Conservation (phyloP, 2,113 vertebrate species). For the Pelvicachromis taeniatus region DNA sequence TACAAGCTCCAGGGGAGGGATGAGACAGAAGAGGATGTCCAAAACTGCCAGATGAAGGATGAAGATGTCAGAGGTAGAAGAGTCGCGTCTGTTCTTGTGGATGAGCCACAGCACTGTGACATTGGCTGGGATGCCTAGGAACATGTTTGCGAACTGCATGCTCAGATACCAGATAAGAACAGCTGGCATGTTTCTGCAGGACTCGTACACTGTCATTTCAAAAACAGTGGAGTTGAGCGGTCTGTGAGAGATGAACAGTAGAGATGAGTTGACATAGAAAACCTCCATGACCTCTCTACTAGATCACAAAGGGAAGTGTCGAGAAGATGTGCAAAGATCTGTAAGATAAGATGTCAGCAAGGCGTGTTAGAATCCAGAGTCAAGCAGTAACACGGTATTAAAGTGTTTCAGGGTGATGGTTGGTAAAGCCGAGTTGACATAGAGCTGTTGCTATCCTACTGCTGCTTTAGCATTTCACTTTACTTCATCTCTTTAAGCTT, state of each 20-base stretch:
- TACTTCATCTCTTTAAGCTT: neutral
- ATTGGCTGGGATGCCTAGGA: constrained; percentile 74
- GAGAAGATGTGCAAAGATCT: neutral
- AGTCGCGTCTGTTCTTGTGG: constrained; percentile 61
- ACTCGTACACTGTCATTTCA: constrained; percentile 45
- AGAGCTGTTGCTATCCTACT: neutral
- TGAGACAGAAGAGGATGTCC: constrained; percentile 71
- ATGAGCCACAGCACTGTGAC: constrained; percentile 74
- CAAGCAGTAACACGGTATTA: neutral
- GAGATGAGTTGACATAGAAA: constrained; percentile 40
- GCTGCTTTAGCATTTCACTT: neutral
- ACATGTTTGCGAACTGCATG: constrained; percentile 76
- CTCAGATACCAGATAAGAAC: constrained; percentile 69
- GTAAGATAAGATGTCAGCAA: neutral
- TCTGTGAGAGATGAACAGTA: constrained; percentile 34
- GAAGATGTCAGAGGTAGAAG: constrained; percentile 75
- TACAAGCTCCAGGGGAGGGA: constrained; percentile 64
- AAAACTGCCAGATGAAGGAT: constrained; percentile 67
- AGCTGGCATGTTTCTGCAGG: constrained; percentile 49
- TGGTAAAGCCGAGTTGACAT: neutral
- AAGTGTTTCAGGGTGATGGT: neutral
- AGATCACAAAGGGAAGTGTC: neutral
- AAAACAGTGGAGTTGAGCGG: constrained; percentile 11
- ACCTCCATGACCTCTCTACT: constrained; percentile 27
- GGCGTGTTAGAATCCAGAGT: neutral